These are phyloP conservation scores for Hypomecis punctinalis DNA, from an alignment of 2,888 invertebrate genomes.

Conservation along the genomic window DNA sequence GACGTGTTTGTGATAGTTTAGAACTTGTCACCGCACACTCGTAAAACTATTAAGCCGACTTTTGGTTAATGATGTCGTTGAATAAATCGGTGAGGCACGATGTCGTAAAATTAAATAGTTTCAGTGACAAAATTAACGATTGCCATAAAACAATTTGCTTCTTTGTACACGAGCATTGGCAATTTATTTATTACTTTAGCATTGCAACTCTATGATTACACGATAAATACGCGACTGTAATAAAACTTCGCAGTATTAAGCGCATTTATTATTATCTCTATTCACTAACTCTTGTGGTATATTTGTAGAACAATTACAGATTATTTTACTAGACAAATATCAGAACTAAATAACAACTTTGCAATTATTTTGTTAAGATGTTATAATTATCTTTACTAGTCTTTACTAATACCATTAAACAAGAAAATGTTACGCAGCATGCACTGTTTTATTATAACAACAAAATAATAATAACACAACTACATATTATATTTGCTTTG, in stretches of 20 bases:
- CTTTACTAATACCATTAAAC: too few species aligned
- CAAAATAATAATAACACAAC: too few species aligned
- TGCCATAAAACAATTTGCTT: conserved; percentile 29
- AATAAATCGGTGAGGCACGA: conserved; percentile 39
- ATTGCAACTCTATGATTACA: conserved; percentile 22
- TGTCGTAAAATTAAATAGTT: conserved; percentile 32
- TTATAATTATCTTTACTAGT: too few species aligned
- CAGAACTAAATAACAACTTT: too few species aligned
- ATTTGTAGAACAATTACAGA: conserved; percentile 1
- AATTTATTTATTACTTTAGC: conserved; percentile 28
- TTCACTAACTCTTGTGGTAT: neutral
- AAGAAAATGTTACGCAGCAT: too few species aligned
- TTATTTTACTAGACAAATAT: neutral
- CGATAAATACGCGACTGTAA: conserved; percentile 12
- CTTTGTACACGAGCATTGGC: conserved; percentile 28
- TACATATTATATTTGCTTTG: too few species aligned
- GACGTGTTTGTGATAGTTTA: conserved; percentile 74
- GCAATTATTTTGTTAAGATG: too few species aligned
- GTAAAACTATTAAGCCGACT: conserved; percentile 71
- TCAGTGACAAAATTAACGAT: conserved; percentile 34
- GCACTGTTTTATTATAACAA: too few species aligned
- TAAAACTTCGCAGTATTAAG: conserved; percentile 16
- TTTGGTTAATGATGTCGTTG: conserved; percentile 48
- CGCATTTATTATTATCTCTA: neutral
- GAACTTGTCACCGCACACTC: conserved; percentile 61